Evolutionary conservation across 2,113 vertebrate species (phyloP), one percentile per base, ranked within the genome.

Genomic region (Orientallactaga bullata): DNA sequence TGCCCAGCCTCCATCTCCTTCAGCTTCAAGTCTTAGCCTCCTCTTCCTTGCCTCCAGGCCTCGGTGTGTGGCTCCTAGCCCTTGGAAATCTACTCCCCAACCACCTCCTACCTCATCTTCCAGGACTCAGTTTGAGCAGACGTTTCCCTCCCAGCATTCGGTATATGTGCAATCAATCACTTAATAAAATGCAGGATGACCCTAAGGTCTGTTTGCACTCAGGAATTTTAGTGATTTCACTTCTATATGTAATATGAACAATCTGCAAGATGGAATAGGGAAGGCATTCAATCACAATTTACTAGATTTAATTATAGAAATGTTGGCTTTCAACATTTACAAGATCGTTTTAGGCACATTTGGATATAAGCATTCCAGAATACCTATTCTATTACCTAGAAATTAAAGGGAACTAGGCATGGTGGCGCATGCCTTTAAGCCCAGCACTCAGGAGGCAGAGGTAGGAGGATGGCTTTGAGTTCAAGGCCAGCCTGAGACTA

Each of bases 241-340:
- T 95, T 91, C 68, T 90, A 3, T 77, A 15, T 42, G 6, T 81
- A 69, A 85, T 74, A 71, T 24, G 74, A 91, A 85, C 47, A 94
- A 87, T 94, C 79, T 72, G 79, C 20, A 90, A 55, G 82, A 93
- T 85, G 86, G 72, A 93, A 79, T 42, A 65, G 5, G 84, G 73
- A 92, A 71, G 35, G 30, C 73, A 90, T 42, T 93, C 85, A 21
- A 93, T 86, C 79, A 94, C 68, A 86, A 93, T 80, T 85, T 93
- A 51, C 69, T 61, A 47, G 42, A 84, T 83, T 93, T 97, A 93
- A 94, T 90, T 95, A 92, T 20, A 77, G 78, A 85, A 93, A 79
- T 71, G 65, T 95, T 96, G 85, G 35, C 51, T 94, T 95, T 94
- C 16, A 32, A 79, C 51, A 93, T 81, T 93, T 37, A 32, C 23